phyloP scores from a whole-genome alignment of 2,113 vertebrate genomes.

The Lota lota region DNA sequence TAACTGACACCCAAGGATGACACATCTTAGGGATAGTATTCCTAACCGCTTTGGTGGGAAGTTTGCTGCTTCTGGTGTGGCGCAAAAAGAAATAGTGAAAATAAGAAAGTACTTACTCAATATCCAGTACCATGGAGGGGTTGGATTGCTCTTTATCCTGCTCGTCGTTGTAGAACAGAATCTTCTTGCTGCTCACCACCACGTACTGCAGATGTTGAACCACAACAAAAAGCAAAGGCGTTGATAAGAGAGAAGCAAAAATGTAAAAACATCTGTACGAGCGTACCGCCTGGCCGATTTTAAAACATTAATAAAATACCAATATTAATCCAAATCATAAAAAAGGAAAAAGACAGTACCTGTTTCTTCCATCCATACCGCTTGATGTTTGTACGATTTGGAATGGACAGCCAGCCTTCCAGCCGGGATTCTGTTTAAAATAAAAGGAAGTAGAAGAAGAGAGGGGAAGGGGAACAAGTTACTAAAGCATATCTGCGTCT shows the following conservation, averaged over 20 bases:
- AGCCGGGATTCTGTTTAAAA: slow-evolving; percentile 86
- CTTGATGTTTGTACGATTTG: slow-evolving; percentile 95
- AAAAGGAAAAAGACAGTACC: slow-evolving; percentile 65
- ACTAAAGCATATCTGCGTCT: too few relatives aligned
- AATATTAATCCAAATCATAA: neutral
- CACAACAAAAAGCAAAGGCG: neutral
- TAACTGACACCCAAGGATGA: too few relatives aligned
- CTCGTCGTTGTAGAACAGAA: slow-evolving; percentile 97
- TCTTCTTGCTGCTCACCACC: slow-evolving; percentile 99
- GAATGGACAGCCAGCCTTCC: slow-evolving; percentile 97
- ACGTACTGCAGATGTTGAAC: slow-evolving; percentile 82
- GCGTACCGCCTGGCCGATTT: too few relatives aligned
- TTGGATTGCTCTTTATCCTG: slow-evolving; percentile 96
- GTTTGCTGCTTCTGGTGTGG: too few relatives aligned
- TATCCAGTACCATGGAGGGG: slow-evolving; percentile 98
- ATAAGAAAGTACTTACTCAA: slow-evolving; percentile 84
- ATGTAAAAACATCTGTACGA: neutral
- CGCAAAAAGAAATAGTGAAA: neutral
- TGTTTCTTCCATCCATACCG: slow-evolving; percentile 98
- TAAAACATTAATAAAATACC: slow-evolving; percentile 5
- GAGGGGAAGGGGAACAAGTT: neutral
- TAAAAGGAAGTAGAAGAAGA: neutral
- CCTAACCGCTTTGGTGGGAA: too few relatives aligned
- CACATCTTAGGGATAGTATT: too few relatives aligned
- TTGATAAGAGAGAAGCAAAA: neutral